phyloP scores from a whole-genome alignment of 2,888 invertebrate genomes.

The Alitta virens region DNA sequence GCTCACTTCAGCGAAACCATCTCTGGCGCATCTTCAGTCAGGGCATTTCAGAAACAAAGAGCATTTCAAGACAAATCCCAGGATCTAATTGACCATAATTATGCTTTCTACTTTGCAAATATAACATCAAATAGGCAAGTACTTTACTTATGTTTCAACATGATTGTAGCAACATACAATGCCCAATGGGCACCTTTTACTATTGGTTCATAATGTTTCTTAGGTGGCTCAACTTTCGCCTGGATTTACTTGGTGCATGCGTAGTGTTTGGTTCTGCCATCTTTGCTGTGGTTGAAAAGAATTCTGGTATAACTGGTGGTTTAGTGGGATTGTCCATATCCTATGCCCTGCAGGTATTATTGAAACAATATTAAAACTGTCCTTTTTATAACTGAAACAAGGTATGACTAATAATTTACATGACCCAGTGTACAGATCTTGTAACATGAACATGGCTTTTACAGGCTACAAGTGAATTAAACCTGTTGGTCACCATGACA shows the following conservation, averaged over 20 bases:
- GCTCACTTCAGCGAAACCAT: constrained; percentile 53
- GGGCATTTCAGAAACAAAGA: constrained; percentile 42
- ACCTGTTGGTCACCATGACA: constrained; percentile 93
- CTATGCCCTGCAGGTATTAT: constrained; percentile 45
- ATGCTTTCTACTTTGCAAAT: constrained; percentile 65
- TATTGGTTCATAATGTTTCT: too few species aligned
- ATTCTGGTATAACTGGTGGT: constrained; percentile 39
- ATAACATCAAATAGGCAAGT: constrained; percentile 48
- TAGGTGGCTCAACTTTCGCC: constrained; percentile 54
- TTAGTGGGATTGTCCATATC: constrained; percentile 52
- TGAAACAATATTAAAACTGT: too few species aligned
- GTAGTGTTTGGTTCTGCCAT: constrained; percentile 47
- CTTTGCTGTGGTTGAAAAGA: constrained; percentile 47
- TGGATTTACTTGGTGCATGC: constrained; percentile 51
- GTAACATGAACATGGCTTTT: too few species aligned
- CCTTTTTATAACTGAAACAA: too few species aligned
- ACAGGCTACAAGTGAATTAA: constrained; percentile 83
- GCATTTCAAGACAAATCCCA: constrained; percentile 40
- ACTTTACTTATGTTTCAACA: not conserved
- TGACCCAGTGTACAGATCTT: too few species aligned
- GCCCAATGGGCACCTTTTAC: too few species aligned
- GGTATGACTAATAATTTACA: too few species aligned
- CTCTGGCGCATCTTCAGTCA: constrained; percentile 59
- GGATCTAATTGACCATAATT: constrained; percentile 57
- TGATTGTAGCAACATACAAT: constrained; percentile 40